Evolutionary conservation across 2,888 invertebrate species (phyloP).

Genomic region (Selenia dentaria): DNA sequence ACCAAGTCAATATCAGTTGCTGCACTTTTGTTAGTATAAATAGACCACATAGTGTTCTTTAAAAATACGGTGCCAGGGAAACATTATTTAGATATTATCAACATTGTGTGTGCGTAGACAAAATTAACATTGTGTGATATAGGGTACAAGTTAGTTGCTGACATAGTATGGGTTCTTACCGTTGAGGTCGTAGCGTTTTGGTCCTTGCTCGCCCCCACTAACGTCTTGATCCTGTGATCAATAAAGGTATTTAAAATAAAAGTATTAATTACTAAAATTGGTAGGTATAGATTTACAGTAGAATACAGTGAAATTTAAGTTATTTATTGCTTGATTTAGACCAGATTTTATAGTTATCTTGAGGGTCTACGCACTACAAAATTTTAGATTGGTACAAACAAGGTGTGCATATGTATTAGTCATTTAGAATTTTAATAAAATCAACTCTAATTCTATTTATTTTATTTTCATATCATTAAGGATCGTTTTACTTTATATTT

Average conservation of each 20-base stretch:
- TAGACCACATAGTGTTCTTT: not conserved
- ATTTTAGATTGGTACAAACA: too few species aligned
- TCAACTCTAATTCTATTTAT: too few species aligned
- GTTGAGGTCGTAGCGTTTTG: constrained; percentile 57
- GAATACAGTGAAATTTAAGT: too few species aligned
- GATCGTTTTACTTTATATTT: too few species aligned
- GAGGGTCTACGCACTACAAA: too few species aligned
- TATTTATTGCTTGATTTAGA: too few species aligned
- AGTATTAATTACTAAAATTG: too few species aligned
- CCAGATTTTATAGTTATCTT: too few species aligned
- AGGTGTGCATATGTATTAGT: too few species aligned
- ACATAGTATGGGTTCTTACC: constrained; percentile 50
- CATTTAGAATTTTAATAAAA: too few species aligned
- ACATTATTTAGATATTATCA: constrained; percentile 24
- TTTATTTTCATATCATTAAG: too few species aligned
- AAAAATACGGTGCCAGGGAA: constrained; percentile 35
- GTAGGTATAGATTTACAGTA: too few species aligned
- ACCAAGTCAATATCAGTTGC: constrained; percentile 14
- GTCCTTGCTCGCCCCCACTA: constrained; percentile 50
- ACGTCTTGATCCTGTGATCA: constrained; percentile 62
- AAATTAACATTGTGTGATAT: constrained; percentile 35
- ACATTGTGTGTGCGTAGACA: constrained; percentile 37
- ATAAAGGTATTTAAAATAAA: constrained; percentile 2
- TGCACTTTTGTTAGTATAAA: not conserved
- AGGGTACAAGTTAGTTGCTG: constrained; percentile 28